Evolutionary conservation across 2,797 vertebrate species (phyloP).

Genomic region (Simalia tracyae): DNA sequence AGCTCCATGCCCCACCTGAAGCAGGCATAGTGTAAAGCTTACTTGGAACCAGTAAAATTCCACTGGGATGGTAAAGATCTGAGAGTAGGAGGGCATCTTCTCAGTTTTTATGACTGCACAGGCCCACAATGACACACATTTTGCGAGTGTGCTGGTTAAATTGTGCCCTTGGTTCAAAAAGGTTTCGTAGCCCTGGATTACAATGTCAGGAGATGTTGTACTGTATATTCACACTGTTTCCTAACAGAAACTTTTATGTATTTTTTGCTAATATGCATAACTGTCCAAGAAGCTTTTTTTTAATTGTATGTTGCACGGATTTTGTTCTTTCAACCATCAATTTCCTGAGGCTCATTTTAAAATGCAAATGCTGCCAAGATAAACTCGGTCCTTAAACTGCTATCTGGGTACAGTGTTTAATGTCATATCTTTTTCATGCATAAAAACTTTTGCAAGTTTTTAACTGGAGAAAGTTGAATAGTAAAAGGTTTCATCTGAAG

Average conservation of each 20-base stretch:
- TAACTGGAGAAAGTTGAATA: background rate
- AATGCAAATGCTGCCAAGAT: background rate
- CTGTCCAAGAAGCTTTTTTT: background rate
- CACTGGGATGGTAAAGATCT: background rate
- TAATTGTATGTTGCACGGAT: background rate
- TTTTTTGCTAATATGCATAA: background rate
- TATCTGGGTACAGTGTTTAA: background rate
- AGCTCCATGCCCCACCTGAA: background rate
- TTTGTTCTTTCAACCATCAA: background rate
- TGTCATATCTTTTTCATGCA: background rate
- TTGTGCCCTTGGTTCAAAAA: background rate
- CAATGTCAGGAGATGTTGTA: background rate
- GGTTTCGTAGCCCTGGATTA: background rate
- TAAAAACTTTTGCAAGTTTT: background rate
- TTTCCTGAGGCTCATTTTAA: background rate
- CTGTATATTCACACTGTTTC: background rate
- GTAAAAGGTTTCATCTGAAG: background rate
- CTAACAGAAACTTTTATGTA: background rate
- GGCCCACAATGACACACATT: background rate
- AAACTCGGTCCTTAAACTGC: background rate
- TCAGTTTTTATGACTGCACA: background rate
- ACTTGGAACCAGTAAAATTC: background rate
- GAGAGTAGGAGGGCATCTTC: background rate
- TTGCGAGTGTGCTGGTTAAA: background rate
- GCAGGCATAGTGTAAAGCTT: background rate